Evolutionary conservation across 1,140 invertebrate species (phyloP).

Genomic region (Nephotettix cincticeps): DNA sequence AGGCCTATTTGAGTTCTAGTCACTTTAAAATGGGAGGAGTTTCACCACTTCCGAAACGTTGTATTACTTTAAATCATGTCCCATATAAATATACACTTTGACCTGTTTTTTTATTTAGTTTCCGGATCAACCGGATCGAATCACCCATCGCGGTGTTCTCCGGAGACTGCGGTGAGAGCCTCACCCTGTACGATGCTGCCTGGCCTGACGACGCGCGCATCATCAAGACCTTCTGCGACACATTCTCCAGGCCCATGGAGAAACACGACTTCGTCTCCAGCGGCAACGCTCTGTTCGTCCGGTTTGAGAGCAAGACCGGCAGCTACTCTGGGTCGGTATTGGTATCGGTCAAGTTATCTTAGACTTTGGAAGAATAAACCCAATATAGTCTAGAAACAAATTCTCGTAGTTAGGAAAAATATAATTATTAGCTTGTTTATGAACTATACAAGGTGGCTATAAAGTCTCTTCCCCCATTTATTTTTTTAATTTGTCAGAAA

Average conservation of each 20-base stretch:
- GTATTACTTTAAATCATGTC: no score
- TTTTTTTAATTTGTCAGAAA: no score
- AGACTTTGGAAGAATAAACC: no score
- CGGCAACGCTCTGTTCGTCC: conserved; percentile 78
- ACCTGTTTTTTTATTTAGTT: conserved; percentile 57
- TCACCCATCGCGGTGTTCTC: conserved; percentile 82
- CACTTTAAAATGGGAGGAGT: no score
- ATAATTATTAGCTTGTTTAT: no score
- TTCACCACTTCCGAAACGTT: no score
- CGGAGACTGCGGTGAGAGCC: conserved; percentile 83
- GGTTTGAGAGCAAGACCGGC: conserved; percentile 88
- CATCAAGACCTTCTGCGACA: conserved; percentile 91
- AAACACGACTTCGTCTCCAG: conserved; percentile 89
- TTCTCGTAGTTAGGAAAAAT: no score
- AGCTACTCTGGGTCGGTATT: conserved; percentile 76
- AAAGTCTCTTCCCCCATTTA: no score
- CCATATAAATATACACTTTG: not conserved
- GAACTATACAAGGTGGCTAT: no score
- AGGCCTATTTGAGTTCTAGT: no score
- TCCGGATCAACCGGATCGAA: conserved; percentile 84
- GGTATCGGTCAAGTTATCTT: no score
- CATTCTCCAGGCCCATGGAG: conserved; percentile 86
- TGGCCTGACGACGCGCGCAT: conserved; percentile 83
- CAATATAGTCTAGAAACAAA: no score
- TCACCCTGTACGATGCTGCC: conserved; percentile 83